Evolutionary conservation across 2,113 vertebrate species (phyloP), one percentile per base, ranked within the genome.

Genomic region (Esox niger): DNA sequence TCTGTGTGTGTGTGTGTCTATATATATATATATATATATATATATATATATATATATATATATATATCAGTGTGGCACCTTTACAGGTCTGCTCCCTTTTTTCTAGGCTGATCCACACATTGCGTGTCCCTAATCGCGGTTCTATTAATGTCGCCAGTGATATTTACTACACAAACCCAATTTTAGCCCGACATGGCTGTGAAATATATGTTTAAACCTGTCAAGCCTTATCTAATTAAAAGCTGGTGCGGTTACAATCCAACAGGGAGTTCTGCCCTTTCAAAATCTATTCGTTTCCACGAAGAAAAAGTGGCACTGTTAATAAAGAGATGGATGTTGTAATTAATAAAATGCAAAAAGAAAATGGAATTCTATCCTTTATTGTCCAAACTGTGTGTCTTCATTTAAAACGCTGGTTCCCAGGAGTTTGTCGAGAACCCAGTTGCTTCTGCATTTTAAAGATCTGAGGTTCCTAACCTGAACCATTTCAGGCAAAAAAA

Each of bases 221-320:
- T 76, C 75, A 72, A 78, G 84, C 83, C 82, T 86, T 83, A 89
- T 89, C 86, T 89, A 91, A 90, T 90, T 91, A 90, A 91, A 89
- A 88, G 80, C 82, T 75, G 76, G 77, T 80, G 83, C 79, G 77
- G 87, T 77, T 83, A 82, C 82, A 85, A 84, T 88, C 85, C 87
- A 81, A 82, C 81, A 65, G 82, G 86, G 86, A 86, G 72, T 88
- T 84, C 87, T n/a, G 75, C 79, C 75, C 80, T 80, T 86, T 82
- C 87, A 85, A 88, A 90, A 79, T 74, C 80, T n/a, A 86, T 87
- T 86, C 78, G 74, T 35, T 62, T 55, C n/a, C 27, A 23, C 47
- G 66, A 73, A 58, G 69, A 69, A 71, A 69, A n/a, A n/a, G n/a
- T n/a, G 17, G 64, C 73, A 75, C 74, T 77, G 81, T 74, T 80